Conservation (phyloP, 2,113 vertebrate species). For the Peromyscus californicus region DNA sequence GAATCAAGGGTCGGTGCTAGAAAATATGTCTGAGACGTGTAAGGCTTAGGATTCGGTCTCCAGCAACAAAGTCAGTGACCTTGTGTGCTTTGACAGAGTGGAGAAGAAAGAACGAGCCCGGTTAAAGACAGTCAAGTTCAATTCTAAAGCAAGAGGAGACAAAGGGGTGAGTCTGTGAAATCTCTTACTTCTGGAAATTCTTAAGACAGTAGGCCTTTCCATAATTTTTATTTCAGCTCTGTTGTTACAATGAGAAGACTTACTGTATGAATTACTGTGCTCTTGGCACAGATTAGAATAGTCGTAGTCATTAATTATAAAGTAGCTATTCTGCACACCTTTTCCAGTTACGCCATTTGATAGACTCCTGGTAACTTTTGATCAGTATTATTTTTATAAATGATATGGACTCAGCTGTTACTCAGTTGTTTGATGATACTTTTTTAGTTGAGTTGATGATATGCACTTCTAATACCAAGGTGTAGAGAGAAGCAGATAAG, state of each 20-base stretch:
- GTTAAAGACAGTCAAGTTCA: constrained; percentile 99
- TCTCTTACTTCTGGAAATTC: constrained; percentile 69
- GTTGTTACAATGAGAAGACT: constrained; percentile 51
- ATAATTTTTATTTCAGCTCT: constrained; percentile 38
- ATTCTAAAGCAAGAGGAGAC: constrained; percentile 96
- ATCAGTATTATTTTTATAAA: constrained; percentile 51
- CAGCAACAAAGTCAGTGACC: neutral
- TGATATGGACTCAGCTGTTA: constrained; percentile 26
- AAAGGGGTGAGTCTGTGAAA: constrained; percentile 94
- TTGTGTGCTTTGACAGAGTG: constrained; percentile 89
- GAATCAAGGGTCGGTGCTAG: neutral
- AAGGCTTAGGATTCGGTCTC: neutral
- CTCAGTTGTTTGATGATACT: neutral
- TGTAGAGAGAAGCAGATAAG: neutral
- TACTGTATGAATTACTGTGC: neutral
- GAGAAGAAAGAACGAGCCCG: constrained; percentile 98
- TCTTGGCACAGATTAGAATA: neutral
- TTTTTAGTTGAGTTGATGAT: neutral
- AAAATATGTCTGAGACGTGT: neutral
- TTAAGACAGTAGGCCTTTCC: constrained; percentile 55
- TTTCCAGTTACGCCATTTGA: constrained; percentile 54
- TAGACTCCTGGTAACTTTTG: constrained; percentile 60
- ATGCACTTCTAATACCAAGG: neutral
- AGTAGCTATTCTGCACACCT: constrained; percentile 33
- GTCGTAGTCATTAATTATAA: constrained; percentile 50